A percentile compares a stretch with the other conserved stretches of the same genome.
Conservation (phyloP, 1,140 invertebrate genomes). For the Spodoptera litura region DNA sequence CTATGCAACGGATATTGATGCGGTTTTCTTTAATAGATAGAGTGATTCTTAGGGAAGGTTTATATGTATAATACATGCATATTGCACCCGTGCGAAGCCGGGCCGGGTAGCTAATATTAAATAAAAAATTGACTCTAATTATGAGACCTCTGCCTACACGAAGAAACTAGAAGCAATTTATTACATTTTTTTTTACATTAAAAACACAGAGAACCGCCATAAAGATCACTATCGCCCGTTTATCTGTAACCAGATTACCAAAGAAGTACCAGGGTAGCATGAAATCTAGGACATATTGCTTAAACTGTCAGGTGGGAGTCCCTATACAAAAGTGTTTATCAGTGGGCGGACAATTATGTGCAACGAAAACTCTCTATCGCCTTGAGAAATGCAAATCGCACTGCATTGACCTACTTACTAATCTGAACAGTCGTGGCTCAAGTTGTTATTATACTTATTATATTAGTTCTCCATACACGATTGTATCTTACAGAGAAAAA, state of each 20-base stretch:
- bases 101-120: too few relatives aligned
- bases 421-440: constrained; percentile 3
- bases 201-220: background rate
- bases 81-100: too few relatives aligned
- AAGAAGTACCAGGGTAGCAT: background rate
- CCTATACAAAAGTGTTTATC: background rate
- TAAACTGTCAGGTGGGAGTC: constrained; percentile 16
- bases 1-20: too few relatives aligned
- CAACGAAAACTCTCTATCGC: constrained; percentile 27
- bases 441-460: background rate
- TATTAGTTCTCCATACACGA: too few relatives aligned
- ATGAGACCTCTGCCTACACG: background rate
- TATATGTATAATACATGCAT: too few relatives aligned
- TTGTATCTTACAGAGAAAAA: too few relatives aligned
- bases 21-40: too few relatives aligned
- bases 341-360: constrained; percentile 34
- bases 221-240: background rate
- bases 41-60: too few relatives aligned
- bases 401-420: constrained; percentile 42
- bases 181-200: background rate
- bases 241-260: background rate
- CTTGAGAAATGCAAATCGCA: constrained; percentile 43
- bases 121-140: too few relatives aligned
- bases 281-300: constrained; percentile 15
- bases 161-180: background rate